Evolutionary conservation across 2,888 invertebrate species (phyloP), one percentile per base, ranked within the genome.

Genomic region (Lasioglossum calceatum): DNA sequence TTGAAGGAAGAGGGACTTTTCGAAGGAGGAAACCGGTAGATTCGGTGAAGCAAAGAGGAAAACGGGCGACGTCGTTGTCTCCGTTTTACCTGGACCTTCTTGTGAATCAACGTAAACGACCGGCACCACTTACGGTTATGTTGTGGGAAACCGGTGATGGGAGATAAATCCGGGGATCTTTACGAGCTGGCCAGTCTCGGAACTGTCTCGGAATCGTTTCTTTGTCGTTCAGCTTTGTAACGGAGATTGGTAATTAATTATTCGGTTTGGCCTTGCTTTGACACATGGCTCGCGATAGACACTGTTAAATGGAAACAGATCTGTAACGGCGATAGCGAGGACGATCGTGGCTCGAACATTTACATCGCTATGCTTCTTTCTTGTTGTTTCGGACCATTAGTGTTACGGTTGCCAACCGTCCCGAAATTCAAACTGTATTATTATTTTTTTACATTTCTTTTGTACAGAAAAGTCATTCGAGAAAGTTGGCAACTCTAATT

Each of bases 141-240:
- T 85, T 78, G 87, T 71, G 79, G 76, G 77, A 87, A 87, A 81
- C 50, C 47, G 74, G 58, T 32, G 87, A 87, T 85, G 54, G 78
- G 70, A 84, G 88, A 87, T 90, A 90, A 90, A 81, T 79, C 73
- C 36, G 72, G 58, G 64, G 67, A 85, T 84, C 70, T 90, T 90
- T 88, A 90, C 81, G 89, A 90, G 82, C 79, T 76, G 47, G 64
- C 27, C 67, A 72, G 50, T 42, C 54, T n/a, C 27, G n/a, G 4
- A 50, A 12, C 39, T 74, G 70, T 27, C 27, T 42, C 32, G 42
- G 50, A 64, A 79, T 71, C n/a, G 75, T 50, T 58, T 42, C 23
- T 70, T 70, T 70, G 67, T 67, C 67, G 27, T 16, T 44, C 61
- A 12, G 67, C 10, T 67, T 36, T 36, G 61, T 8, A 23, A 8